These are phyloP conservation scores for Atractosteus spatula DNA, from an alignment of 2,113 vertebrate species.

Conservation along the genomic window DNA sequence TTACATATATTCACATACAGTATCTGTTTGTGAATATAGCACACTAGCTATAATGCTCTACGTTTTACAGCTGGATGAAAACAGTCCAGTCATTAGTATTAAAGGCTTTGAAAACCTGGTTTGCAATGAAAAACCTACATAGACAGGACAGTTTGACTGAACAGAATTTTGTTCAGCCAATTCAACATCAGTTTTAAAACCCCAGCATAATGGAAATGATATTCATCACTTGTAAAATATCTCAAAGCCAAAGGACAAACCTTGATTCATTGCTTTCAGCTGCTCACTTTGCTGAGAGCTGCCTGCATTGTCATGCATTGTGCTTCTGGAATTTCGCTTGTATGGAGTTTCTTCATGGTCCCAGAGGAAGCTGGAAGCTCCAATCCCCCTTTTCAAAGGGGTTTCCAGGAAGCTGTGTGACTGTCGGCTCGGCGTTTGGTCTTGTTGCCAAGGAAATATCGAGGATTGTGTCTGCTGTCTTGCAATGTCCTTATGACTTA, in stretches of 20 bases:
- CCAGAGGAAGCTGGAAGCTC: slow-evolving; percentile 52
- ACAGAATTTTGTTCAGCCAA: too few relatives aligned
- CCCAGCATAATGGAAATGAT: neutral
- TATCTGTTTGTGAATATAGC: too few relatives aligned
- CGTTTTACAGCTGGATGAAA: too few relatives aligned
- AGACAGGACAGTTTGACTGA: too few relatives aligned
- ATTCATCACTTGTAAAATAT: neutral
- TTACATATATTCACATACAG: too few relatives aligned
- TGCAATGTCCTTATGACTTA: slow-evolving; percentile 81
- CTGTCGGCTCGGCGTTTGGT: slow-evolving; percentile 57
- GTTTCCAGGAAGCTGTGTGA: slow-evolving; percentile 63
- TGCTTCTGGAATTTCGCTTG: slow-evolving; percentile 45
- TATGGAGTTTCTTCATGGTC: slow-evolving; percentile 67
- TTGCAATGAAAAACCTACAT: too few relatives aligned
- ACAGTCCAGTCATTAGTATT: too few relatives aligned
- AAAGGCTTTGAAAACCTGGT: too few relatives aligned
- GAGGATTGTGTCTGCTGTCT: slow-evolving; percentile 81
- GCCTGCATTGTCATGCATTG: slow-evolving; percentile 37
- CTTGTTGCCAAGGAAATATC: slow-evolving; percentile 88
- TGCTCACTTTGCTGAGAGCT: slow-evolving; percentile 63
- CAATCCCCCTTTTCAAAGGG: slow-evolving; percentile 63
- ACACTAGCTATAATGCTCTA: too few relatives aligned
- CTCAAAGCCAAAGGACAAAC: slow-evolving; percentile 48
- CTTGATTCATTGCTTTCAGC: slow-evolving; percentile 79
- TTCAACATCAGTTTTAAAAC: too few relatives aligned